Evolutionary conservation across 2,888 invertebrate genomes (phyloP), one percentile per base, ranked within the genome.

Genomic region (Galerucella nymphaeae): DNA sequence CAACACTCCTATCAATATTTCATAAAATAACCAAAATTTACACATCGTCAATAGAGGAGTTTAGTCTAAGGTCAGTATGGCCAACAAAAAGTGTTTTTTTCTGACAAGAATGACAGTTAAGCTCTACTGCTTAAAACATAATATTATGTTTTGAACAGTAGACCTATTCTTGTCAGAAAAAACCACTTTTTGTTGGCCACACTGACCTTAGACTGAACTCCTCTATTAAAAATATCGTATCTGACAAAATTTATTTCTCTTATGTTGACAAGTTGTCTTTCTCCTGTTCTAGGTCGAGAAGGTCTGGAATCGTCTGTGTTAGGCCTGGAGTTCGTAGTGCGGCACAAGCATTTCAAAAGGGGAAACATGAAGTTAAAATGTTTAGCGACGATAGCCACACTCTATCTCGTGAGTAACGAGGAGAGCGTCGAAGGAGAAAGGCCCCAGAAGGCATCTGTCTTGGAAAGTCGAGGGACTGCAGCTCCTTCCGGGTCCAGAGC

Each of bases 291-390:
- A 77, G 78, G 76, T 68, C 87, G 89, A 38, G 91, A 91, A 82
- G 91, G 93, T n/a, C 88, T 96, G 75, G 93, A 95, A 86, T 93
- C 93, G 75, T 92, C 94, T 23, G 91, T 92, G 71, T 87, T 94
- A 62, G 93, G 92, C 41, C 90, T 96, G 76, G 93, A 95, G 87
- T 96, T 96, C 86, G 91, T 91, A 85, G 94, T 94, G 80, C 91
- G 92, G 82, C 90, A 90, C 80, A 92, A 93, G 86, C 94, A 96
- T 88, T 95, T 96, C 89, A 91, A 91, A 85, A 90, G 91, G 82
- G 94, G 95, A 84, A 94, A 95, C 87, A 90, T 96, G 89, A 96
- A 95, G 87, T 89, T 96, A 82, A 96, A 95, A 90, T 96, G 96
- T 88, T 90, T 95, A 85, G 95, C 96, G 74, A 95, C 93, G 81